Conservation (phyloP, 1,140 invertebrate species). For the Ditylenchus dipsaci region DNA sequence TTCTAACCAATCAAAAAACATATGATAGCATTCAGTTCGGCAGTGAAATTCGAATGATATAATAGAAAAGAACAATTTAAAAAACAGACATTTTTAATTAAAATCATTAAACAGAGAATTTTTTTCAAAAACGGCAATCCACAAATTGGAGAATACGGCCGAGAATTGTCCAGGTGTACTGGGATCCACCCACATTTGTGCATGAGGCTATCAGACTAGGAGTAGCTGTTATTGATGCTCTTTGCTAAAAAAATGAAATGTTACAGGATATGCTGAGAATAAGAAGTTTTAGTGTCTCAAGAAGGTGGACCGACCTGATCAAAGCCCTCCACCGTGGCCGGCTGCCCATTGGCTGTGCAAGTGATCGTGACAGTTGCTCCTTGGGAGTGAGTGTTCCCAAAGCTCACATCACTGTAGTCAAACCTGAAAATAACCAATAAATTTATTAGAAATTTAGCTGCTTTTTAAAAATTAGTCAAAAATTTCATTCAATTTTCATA, state of each 20-base stretch:
- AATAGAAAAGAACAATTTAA: too few species aligned
- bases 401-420: constrained; percentile 55
- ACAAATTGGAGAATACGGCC: constrained; percentile 57
- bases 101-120: constrained; percentile 8
- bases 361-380: constrained; percentile 56
- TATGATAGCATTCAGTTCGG: too few species aligned
- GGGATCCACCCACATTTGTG: constrained; percentile 56
- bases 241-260: constrained; percentile 44
- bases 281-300: not conserved
- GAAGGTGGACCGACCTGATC: constrained; percentile 44
- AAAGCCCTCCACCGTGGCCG: constrained; percentile 57
- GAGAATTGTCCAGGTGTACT: constrained; percentile 57
- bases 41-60: too few species aligned
- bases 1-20: too few species aligned
- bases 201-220: constrained; percentile 53
- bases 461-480: too few species aligned
- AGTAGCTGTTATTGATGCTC: constrained; percentile 51
- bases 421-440: constrained; percentile 18
- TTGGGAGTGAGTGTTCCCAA: constrained; percentile 56
- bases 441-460: too few species aligned
- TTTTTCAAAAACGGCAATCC: constrained; percentile 56
- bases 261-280: too few species aligned
- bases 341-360: constrained; percentile 55
- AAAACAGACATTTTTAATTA: too few species aligned
- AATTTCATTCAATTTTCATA: too few species aligned